Base-by-base conservation (phyloP, 2,113 vertebrate genomes). In the Eptatretus burgeri region DNA sequence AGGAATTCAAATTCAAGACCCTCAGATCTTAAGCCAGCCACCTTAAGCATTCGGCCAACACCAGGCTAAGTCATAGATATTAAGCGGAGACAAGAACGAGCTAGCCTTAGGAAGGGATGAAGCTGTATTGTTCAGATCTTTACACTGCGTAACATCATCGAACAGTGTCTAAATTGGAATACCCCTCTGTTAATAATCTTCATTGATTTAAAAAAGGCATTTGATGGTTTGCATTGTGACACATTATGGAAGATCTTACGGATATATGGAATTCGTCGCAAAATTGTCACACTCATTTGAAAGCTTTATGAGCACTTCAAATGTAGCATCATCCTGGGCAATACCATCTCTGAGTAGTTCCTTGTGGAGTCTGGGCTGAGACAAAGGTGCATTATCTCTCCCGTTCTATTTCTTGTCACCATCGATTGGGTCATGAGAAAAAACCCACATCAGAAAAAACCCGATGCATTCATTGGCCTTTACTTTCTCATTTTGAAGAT, bases 351-450 rank as follows among this genome's bases (percentile, higher is more conserved):
- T 17, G 18, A 56, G 52, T 56, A 17, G 52, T 56, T 56, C 52
- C 5, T 17, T 56, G 52, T 56, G 18, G 9, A 56, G 52, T 56
- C 52, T 56, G 52, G 9, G 18, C 5, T 56, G 52, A 56, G 52
- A 56, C 52, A 56, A 56, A 17, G 9, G 52, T 56, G 52, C 9
- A 56, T 56, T 17, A 9, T 9, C 7, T 56, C 52, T 14, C 52
- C 14, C 9, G 18, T 9, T 17, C 52, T 56, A 14, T 7, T 56
- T 17, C 52, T 56, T 17, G 14, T 9, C 9, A 9, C 52, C 52
- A 56, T 56, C 14, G 52, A 56, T 16, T 56, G 52, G 52, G 17
- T 56, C 52, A 56, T 56, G 52, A 56, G 52, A 14, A 56, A 56
- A 16, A 56, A n/a, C n/a, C 52, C 18, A 56, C 18, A 17, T 56